These are phyloP conservation scores for Steinernema khuongi DNA, from an alignment of 1,140 invertebrate species.

Conservation along the genomic window DNA sequence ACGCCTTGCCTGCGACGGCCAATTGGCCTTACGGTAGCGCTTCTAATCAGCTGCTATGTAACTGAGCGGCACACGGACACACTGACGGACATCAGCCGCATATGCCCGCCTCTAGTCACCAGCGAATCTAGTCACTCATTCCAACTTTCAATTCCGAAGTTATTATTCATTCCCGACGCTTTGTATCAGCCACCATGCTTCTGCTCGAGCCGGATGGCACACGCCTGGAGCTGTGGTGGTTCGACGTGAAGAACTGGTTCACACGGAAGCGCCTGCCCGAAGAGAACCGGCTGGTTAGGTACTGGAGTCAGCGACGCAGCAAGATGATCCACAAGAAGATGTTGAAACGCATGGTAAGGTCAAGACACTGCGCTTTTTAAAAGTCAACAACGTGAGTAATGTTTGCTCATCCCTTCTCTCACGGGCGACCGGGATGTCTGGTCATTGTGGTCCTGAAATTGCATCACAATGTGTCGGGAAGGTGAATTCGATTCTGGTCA, in stretches of 20 bases:
- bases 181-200: too few species aligned
- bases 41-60: neutral
- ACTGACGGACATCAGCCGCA: neutral
- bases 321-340: neutral
- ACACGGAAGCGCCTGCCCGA: neutral
- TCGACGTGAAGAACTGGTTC: constrained; percentile 1
- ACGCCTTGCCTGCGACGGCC: neutral
- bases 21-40: neutral
- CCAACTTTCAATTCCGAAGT: neutral
- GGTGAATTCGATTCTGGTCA: too few species aligned
- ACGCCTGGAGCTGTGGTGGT: neutral
- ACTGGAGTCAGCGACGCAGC: neutral
- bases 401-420: too few species aligned
- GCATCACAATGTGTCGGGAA: too few species aligned
- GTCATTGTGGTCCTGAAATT: too few species aligned
- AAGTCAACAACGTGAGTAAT: too few species aligned
- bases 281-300: neutral
- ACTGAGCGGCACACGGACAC: neutral
- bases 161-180: neutral
- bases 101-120: neutral
- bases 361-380: too few species aligned
- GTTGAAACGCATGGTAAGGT: neutral
- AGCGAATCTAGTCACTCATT: neutral
- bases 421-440: too few species aligned
- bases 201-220: neutral